Conservation (phyloP, 2,888 invertebrate species). For the Agrenia bidenticulata region DNA sequence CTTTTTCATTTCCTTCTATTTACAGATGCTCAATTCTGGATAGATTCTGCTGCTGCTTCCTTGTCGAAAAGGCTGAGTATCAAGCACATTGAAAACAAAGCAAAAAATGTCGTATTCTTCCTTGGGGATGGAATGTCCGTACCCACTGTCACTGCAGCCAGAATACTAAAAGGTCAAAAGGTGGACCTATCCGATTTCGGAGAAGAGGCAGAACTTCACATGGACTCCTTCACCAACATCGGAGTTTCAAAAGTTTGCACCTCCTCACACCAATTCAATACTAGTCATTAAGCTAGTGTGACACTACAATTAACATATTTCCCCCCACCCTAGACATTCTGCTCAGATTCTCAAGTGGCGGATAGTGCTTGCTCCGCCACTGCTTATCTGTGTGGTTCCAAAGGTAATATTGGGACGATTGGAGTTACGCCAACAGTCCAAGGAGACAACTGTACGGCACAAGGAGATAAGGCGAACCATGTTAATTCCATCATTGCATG, state of each 20-base stretch:
- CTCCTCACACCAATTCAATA: too few species aligned
- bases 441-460: constrained; percentile 31
- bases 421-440: constrained; percentile 69
- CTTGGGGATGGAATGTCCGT: constrained; percentile 51
- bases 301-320: too few species aligned
- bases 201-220: constrained; percentile 28
- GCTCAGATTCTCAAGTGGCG: constrained; percentile 15
- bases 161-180: constrained; percentile 57
- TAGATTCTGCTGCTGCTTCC: constrained; percentile 22
- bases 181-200: constrained; percentile 55
- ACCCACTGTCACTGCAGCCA: constrained; percentile 56
- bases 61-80: constrained; percentile 24
- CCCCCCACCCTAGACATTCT: constrained; percentile 17
- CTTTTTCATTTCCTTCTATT: too few species aligned
- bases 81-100: constrained; percentile 29
- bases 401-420: constrained; percentile 73
- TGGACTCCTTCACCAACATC: constrained; percentile 28
- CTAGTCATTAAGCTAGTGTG: too few species aligned
- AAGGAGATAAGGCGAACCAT: constrained; percentile 26
- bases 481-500: constrained; percentile 37
- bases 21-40: constrained; percentile 41
- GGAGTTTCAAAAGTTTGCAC: constrained; percentile 27
- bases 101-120: constrained; percentile 46
- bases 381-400: constrained; percentile 75
- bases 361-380: constrained; percentile 63